Evolutionary conservation across 2,113 vertebrate genomes (phyloP).

Genomic region (Grallaria varia): DNA sequence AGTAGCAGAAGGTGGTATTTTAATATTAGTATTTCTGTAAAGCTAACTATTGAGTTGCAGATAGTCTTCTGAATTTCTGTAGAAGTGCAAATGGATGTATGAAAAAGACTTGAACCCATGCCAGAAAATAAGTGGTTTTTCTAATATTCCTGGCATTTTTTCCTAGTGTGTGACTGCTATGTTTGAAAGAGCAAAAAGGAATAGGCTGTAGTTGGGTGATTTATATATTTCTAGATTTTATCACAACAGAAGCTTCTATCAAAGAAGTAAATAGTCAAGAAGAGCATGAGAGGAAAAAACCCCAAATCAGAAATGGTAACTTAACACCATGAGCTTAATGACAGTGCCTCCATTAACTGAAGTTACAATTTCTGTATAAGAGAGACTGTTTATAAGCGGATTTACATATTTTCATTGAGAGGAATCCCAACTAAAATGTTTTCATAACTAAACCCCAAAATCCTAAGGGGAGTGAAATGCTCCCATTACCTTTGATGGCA

Average conservation of each 20-base stretch:
- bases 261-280: background rate
- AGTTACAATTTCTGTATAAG: background rate
- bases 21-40: constrained; percentile 9
- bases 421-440: background rate
- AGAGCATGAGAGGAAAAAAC: background rate
- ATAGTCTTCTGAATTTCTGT: background rate
- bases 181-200: background rate
- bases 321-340: background rate
- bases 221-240: background rate
- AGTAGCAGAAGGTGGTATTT: constrained; percentile 3
- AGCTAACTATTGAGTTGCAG: background rate
- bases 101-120: background rate
- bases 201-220: background rate
- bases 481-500: background rate
- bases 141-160: background rate
- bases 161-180: background rate
- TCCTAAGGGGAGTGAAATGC: background rate
- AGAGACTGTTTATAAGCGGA: background rate
- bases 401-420: background rate
- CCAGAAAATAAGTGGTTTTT: background rate
- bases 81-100: background rate
- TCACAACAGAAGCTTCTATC: background rate
- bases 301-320: background rate
- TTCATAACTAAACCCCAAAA: background rate
- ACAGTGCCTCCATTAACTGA: background rate